Conservation (phyloP, 2,113 vertebrate genomes). For the Dicaeum eximium region DNA sequence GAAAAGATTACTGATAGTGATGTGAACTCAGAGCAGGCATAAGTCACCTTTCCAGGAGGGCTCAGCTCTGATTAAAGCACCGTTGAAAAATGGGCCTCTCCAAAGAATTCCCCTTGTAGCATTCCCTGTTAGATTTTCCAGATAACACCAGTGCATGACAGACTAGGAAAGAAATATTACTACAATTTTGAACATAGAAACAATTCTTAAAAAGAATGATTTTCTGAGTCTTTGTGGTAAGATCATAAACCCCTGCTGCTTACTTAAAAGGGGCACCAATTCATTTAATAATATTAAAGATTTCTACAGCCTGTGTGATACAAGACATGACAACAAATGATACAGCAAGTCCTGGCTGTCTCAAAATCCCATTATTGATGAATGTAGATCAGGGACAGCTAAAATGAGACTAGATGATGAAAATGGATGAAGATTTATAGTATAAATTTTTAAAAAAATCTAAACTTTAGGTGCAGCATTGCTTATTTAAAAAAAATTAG, state of each 20-base stretch:
- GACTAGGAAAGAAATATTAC: background rate
- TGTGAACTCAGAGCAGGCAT: slow-evolving; percentile 12
- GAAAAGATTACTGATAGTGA: background rate
- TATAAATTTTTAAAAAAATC: background rate
- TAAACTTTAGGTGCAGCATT: background rate
- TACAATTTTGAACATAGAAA: background rate
- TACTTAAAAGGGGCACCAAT: background rate
- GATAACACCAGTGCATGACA: background rate
- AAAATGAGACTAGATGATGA: background rate
- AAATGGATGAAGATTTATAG: background rate
- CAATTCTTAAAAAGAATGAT: background rate
- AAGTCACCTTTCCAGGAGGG: slow-evolving; percentile 22
- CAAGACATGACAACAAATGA: background rate
- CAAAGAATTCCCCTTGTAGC: background rate
- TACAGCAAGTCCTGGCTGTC: background rate
- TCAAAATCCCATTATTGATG: background rate
- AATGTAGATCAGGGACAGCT: background rate
- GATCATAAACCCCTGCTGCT: background rate
- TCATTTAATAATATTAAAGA: background rate
- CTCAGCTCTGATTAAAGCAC: slow-evolving; percentile 19
- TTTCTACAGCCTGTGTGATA: background rate
- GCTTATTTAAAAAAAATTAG: background rate
- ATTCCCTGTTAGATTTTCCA: background rate
- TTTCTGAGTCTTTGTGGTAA: background rate
- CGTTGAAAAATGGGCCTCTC: background rate